Conservation (phyloP, 1,140 invertebrate genomes). For the Microvelia longipes region DNA sequence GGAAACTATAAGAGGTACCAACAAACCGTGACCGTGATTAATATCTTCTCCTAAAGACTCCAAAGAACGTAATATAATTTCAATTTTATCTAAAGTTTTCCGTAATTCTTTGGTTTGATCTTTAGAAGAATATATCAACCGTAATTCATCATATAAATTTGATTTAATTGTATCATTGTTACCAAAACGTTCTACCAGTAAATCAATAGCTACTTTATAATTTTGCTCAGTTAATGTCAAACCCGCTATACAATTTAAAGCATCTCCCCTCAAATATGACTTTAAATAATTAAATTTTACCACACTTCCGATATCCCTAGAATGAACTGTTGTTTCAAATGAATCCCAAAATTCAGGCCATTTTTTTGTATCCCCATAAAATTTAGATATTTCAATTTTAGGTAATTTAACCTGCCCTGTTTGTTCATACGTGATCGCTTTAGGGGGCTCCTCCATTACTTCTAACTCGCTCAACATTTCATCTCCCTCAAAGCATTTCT, state of each 20-base stretch:
- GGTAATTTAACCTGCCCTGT: no score
- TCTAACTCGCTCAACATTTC: no score
- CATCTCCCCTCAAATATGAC: background rate
- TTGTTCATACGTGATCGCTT: no score
- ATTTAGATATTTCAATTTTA: no score
- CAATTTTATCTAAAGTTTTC: background rate
- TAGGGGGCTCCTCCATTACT: no score
- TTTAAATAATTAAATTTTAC: background rate
- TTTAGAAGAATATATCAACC: background rate
- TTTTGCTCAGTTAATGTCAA: background rate
- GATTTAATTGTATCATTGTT: background rate
- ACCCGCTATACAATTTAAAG: background rate
- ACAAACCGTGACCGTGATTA: background rate
- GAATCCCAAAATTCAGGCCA: background rate
- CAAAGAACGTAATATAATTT: background rate
- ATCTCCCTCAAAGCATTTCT: no score
- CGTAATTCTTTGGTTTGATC: background rate
- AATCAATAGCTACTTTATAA: background rate
- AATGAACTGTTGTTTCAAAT: background rate
- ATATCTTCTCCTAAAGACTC: background rate
- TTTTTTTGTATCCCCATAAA: background rate
- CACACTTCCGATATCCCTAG: background rate
- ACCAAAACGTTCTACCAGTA: background rate
- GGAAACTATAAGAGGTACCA: background rate
- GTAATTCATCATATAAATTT: background rate